Conservation (phyloP, 2,113 vertebrate species). For the Melanotaenia duboulayi region DNA sequence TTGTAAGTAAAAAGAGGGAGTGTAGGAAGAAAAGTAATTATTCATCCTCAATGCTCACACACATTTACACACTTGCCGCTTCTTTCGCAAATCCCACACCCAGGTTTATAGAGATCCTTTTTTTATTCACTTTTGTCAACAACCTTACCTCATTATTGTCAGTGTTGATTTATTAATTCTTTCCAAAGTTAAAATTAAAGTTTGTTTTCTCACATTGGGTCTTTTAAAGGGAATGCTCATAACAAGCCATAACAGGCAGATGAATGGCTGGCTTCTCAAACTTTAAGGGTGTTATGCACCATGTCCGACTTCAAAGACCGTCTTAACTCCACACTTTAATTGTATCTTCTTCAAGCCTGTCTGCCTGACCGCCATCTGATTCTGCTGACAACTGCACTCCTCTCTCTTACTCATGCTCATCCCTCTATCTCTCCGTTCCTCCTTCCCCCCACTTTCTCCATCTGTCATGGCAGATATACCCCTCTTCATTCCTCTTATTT, state of each 20-base stretch:
- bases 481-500: not conserved
- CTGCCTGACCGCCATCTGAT: slow-evolving; percentile 83
- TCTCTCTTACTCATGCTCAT: slow-evolving; percentile 71
- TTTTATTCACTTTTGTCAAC: slow-evolving; percentile 10
- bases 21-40: slow-evolving; percentile 72
- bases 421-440: slow-evolving; percentile 67
- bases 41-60: slow-evolving; percentile 66
- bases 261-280: slow-evolving; percentile 77
- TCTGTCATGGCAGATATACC: slow-evolving; percentile 42
- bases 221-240: slow-evolving; percentile 78
- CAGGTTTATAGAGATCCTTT: slow-evolving; percentile 50
- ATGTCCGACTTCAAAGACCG: slow-evolving; percentile 88
- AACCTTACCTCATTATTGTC: slow-evolving; percentile 43
- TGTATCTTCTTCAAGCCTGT: slow-evolving; percentile 86
- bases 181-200: slow-evolving; percentile 77
- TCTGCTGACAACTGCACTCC: slow-evolving; percentile 87
- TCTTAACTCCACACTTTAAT: slow-evolving; percentile 90
- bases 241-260: slow-evolving; percentile 81
- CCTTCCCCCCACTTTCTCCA: slow-evolving; percentile 53
- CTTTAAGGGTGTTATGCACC: slow-evolving; percentile 82
- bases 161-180: slow-evolving; percentile 61
- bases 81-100: slow-evolving; percentile 37
- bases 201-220: slow-evolving; percentile 80
- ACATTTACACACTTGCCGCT: slow-evolving; percentile 41
- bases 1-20: slow-evolving; percentile 65